phyloP scores from a whole-genome alignment of 2,113 vertebrate genomes.

The Bos indicus region DNA sequence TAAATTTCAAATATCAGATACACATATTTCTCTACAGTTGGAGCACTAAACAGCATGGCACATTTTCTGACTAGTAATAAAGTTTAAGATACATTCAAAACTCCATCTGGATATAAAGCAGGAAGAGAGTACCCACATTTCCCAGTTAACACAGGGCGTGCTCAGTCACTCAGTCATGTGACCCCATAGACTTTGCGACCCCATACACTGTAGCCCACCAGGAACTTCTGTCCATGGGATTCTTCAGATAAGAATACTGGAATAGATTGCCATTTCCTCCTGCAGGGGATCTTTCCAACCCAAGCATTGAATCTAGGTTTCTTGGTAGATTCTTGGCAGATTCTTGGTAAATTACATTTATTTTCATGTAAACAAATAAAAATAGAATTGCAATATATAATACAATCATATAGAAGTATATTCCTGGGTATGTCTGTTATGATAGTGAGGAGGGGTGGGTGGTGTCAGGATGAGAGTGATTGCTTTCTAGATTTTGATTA shows the following conservation, averaged over 20 bases:
- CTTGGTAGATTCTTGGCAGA: not conserved
- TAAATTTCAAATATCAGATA: conserved; percentile 47
- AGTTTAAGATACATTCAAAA: not conserved
- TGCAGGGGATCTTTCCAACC: not conserved
- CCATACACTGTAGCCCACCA: not conserved
- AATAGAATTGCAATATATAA: not conserved
- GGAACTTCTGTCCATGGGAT: not conserved
- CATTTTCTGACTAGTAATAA: conserved; percentile 3
- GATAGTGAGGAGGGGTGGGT: not conserved
- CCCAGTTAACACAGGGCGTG: fast-evolving
- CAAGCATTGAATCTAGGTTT: not conserved
- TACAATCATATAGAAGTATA: not conserved
- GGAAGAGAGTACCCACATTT: not conserved
- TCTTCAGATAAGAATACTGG: not conserved
- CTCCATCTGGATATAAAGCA: not conserved
- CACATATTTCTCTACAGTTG: conserved; percentile 37
- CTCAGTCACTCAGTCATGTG: not conserved
- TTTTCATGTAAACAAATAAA: not conserved
- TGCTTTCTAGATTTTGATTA: not conserved
- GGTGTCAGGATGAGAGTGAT: not conserved
- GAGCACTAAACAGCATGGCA: conserved; percentile 40
- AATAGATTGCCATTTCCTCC: not conserved
- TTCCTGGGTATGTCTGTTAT: not conserved
- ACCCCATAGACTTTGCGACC: not conserved
- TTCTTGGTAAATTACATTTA: not conserved